Conservation (phyloP, 2,113 vertebrate genomes). For the Cettia cetti region DNA sequence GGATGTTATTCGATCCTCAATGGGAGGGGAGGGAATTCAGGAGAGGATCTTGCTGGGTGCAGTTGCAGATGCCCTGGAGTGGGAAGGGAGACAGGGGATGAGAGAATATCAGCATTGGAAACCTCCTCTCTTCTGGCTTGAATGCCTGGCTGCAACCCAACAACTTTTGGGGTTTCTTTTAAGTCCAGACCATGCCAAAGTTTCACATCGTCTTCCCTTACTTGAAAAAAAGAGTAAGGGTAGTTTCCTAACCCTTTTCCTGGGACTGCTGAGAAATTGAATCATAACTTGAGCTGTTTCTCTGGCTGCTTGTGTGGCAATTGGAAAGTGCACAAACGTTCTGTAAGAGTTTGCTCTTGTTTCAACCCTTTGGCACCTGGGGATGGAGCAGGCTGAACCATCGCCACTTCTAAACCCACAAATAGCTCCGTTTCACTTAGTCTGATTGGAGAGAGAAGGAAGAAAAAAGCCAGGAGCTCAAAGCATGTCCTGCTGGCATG, state of each 20-base stretch:
- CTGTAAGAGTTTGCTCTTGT: background rate
- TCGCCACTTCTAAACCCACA: background rate
- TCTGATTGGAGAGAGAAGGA: background rate
- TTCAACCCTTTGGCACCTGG: background rate
- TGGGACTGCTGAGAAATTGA: accelerated
- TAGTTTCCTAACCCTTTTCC: background rate
- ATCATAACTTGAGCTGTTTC: background rate
- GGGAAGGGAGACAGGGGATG: background rate
- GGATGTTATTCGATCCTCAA: background rate
- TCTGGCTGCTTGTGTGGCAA: background rate
- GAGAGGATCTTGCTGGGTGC: background rate
- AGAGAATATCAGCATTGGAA: background rate
- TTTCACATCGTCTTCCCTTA: background rate
- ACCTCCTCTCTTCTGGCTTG: background rate
- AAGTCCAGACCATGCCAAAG: background rate
- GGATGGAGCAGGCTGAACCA: background rate
- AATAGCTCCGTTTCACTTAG: background rate
- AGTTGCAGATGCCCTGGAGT: background rate
- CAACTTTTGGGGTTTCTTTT: background rate
- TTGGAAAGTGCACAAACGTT: background rate
- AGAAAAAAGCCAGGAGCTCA: background rate
- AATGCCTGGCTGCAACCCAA: background rate
- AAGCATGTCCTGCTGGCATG: background rate
- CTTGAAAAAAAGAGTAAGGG: background rate
- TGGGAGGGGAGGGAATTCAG: background rate